Evolutionary conservation across 2,113 vertebrate species (phyloP).

Genomic region (Nannobrachium achirus): DNA sequence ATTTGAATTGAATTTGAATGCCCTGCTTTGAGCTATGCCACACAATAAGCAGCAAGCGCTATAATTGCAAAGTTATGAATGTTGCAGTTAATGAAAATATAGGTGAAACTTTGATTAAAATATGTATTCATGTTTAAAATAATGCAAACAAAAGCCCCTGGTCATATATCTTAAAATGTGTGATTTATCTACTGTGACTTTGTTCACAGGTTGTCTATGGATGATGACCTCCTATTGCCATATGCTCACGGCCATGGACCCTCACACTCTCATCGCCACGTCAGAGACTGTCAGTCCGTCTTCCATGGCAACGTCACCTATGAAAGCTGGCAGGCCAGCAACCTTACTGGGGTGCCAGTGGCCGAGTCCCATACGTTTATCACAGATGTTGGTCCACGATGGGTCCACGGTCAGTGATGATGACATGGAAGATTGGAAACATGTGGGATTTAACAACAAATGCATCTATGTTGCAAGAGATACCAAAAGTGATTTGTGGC

Average conservation of each 20-base stretch:
- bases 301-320: constrained; percentile 80
- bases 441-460: too few species aligned
- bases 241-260: constrained; percentile 80
- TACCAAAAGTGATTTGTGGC: neutral
- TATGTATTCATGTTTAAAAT: neutral
- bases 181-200: neutral
- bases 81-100: too few species aligned
- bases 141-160: neutral
- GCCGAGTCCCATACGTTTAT: constrained; percentile 81
- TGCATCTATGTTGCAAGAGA: neutral
- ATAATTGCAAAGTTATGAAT: too few species aligned
- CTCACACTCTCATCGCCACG: constrained; percentile 70
- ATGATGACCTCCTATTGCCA: constrained; percentile 80
- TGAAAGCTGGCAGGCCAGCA: constrained; percentile 76
- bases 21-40: neutral
- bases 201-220: constrained; percentile 67
- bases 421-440: neutral
- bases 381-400: constrained; percentile 68
- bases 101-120: too few species aligned
- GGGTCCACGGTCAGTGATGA: constrained; percentile 73
- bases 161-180: too few species aligned
- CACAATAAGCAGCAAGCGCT: too few species aligned
- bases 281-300: constrained; percentile 82
- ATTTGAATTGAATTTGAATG: neutral
- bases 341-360: constrained; percentile 16